Conservation (phyloP, 2,113 vertebrate species). For the Anarhynchus alexandrinus region DNA sequence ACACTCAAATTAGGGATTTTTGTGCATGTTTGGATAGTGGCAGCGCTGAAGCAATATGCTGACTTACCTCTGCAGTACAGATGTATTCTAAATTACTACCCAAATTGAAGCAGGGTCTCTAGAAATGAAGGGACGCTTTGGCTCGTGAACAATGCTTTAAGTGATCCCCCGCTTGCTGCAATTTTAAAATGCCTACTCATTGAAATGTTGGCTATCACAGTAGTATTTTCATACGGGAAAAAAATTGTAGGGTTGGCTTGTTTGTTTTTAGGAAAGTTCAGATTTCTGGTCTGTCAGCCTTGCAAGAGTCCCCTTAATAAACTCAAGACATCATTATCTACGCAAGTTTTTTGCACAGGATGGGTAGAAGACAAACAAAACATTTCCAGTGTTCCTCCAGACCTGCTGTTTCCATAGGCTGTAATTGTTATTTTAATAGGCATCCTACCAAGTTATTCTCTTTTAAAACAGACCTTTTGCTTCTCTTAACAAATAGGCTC, state of each 20-base stretch:
- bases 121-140: not conserved
- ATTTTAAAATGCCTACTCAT: not conserved
- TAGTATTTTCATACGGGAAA: not conserved
- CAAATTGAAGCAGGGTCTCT: not conserved
- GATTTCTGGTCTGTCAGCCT: not conserved
- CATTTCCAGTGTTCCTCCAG: not conserved
- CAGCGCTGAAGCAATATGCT: not conserved
- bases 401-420: not conserved
- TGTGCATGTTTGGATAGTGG: not conserved
- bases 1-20: not conserved
- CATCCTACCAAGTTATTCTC: not conserved
- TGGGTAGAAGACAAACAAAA: not conserved
- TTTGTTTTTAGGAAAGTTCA: not conserved
- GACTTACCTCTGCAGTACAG: not conserved
- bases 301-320: not conserved
- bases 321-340: not conserved
- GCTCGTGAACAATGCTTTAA: not conserved
- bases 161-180: not conserved
- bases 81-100: not conserved
- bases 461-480: not conserved
- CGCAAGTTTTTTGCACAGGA: not conserved
- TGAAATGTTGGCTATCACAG: not conserved
- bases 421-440: conserved; percentile 14
- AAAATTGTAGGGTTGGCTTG: not conserved
- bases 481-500: conserved; percentile 2